Conservation (phyloP, 2,888 invertebrate genomes). For the Acanthosepion pharaonis region DNA sequence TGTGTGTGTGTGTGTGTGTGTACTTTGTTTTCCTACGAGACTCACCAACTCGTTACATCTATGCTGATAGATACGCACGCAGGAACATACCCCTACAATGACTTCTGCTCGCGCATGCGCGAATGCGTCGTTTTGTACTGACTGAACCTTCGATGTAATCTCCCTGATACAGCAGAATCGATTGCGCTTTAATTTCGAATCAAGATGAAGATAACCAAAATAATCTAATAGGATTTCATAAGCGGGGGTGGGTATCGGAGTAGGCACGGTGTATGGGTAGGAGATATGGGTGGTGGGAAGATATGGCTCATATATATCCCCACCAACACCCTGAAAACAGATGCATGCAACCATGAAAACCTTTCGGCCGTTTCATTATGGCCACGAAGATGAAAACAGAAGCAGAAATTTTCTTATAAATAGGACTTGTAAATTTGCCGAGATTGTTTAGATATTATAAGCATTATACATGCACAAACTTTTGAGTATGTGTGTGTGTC, state of each 20-base stretch:
- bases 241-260: background rate
- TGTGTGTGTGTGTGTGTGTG: too few relatives aligned
- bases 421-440: too few relatives aligned
- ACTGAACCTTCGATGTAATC: background rate
- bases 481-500: too few relatives aligned
- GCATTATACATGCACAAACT: background rate
- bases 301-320: too few relatives aligned
- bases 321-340: background rate
- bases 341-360: background rate
- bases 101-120: background rate
- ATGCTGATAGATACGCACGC: too few relatives aligned
- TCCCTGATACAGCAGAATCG: background rate
- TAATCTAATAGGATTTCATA: background rate
- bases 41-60: too few relatives aligned
- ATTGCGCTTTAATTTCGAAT: background rate
- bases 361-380: background rate
- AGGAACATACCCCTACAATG: background rate
- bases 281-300: too few relatives aligned
- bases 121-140: background rate
- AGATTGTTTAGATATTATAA: too few relatives aligned
- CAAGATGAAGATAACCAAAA: background rate
- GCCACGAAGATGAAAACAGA: background rate
- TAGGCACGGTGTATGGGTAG: too few relatives aligned
- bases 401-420: background rate
- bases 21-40: too few relatives aligned